These are phyloP conservation scores for Melolontha melolontha DNA, from an alignment of 2,888 invertebrate species.

Conservation along the genomic window DNA sequence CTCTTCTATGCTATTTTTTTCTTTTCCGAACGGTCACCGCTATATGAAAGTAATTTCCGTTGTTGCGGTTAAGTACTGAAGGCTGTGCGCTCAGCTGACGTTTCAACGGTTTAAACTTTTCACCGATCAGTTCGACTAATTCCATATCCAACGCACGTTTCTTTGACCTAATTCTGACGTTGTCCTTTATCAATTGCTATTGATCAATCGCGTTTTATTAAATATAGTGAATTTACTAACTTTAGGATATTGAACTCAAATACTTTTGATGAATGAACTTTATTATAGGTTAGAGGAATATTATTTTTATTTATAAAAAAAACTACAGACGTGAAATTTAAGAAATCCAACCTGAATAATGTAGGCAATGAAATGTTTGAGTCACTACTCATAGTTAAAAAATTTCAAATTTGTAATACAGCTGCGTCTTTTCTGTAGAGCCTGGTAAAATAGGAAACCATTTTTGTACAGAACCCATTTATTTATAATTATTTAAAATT, in stretches of 20 bases:
- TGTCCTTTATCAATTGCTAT: conserved; percentile 21
- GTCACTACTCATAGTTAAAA: too few species aligned
- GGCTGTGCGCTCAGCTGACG: conserved; percentile 47
- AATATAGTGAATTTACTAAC: not conserved
- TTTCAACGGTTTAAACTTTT: conserved; percentile 51
- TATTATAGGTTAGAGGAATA: too few species aligned
- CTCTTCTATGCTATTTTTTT: conserved; percentile 32
- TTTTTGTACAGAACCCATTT: too few species aligned
- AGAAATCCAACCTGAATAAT: too few species aligned
- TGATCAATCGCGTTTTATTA: conserved; percentile 27
- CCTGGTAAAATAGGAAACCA: too few species aligned
- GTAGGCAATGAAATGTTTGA: too few species aligned
- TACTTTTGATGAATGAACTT: not conserved
- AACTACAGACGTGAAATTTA: too few species aligned
- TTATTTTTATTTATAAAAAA: not conserved
- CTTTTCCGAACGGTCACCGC: conserved; percentile 8
- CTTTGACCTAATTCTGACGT: conserved; percentile 19
- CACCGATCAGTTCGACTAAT: conserved; percentile 39
- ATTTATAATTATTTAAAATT: too few species aligned
- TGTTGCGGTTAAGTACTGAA: conserved; percentile 48
- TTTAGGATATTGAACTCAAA: not conserved
- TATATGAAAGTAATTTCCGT: conserved; percentile 48
- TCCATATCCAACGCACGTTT: not conserved
- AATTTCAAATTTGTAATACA: too few species aligned
- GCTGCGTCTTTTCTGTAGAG: too few species aligned